Evolutionary conservation across 1,140 invertebrate genomes (phyloP).

Genomic region (Agraylea sexmaculata): DNA sequence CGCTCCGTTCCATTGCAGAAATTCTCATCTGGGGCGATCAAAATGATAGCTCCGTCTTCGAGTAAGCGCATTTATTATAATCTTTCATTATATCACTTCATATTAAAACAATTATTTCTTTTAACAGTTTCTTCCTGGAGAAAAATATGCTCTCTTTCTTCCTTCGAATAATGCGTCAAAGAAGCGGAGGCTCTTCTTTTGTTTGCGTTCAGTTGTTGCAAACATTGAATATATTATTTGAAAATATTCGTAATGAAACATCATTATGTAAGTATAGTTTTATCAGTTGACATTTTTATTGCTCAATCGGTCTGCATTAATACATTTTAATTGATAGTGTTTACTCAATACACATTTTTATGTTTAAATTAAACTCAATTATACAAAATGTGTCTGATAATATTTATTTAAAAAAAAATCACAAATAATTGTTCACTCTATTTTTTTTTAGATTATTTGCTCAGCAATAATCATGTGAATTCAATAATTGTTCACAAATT

Average conservation of each 20-base stretch:
- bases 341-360: too few species aligned
- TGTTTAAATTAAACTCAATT: constrained; percentile 3
- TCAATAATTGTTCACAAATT: constrained; percentile 99
- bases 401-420: constrained; percentile 9
- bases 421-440: constrained; percentile 15
- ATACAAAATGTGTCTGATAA: constrained; percentile 9
- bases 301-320: not conserved
- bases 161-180: constrained; percentile 92
- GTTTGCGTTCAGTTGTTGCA: constrained; percentile 97
- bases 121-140: constrained; percentile 91
- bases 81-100: constrained; percentile 5
- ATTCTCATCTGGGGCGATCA: constrained; percentile 99
- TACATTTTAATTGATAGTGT: too few species aligned
- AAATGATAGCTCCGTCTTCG: constrained; percentile 98
- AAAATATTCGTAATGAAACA: constrained; percentile 98
- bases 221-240: constrained; percentile 97
- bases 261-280: constrained; percentile 78
- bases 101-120: constrained; percentile 19
- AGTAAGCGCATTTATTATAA: constrained; percentile 59
- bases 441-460: constrained; percentile 81
- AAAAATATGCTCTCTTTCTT: constrained; percentile 99
- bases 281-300: constrained; percentile 7
- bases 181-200: constrained; percentile 81
- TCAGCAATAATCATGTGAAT: constrained; percentile 99
- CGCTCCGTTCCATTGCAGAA: constrained; percentile 92